Base-by-base conservation (phyloP, 2,797 vertebrate genomes). In the Falco naumanni region DNA sequence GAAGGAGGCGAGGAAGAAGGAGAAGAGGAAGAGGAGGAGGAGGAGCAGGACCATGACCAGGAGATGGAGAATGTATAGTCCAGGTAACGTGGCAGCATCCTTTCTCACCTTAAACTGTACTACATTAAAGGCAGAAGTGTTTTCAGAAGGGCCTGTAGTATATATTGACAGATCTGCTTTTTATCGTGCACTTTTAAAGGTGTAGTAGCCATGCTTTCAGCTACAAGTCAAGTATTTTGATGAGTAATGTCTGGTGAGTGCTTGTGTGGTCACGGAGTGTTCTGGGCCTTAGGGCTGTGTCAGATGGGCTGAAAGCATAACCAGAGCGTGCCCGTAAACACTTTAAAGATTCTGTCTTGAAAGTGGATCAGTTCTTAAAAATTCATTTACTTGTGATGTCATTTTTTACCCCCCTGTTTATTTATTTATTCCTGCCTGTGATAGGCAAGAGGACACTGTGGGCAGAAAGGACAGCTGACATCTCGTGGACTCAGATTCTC, bases 31-130 rank as follows among this genome's bases (percentile, higher is more conserved):
- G 98, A 99, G 3, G 99, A 99, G 7, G 99, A 99, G 34, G 97
- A 98, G 3, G 97, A 98, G 5, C 96, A 97, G 66, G 98, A 98
- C 53, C 97, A 94, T 3, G 96, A 97, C 50, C 97, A 97, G n/a
- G 98, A 98, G 78, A 98, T 98, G 98, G 99, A 99, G 95, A 98
- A 98, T 11, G 98, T 99, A 98, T 99, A 99, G 98, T 98, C 97
- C 96, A 98, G 98, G 99, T 98, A 96, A 74, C 6, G 14, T 28
- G 51, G 1, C 19, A 16, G 25, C 16, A 11, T 41, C 72, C 6
- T n/a, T 47, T n/a, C 39, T 77, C 43, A 19, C 37, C 33, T 65
- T 33, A 34, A 31, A 7, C 26, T 64, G 21, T 17, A 13, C 56
- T 28, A 29, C 14, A 4, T 0, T 16, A 56, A 39, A 34, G 22